Evolutionary conservation across 1,140 invertebrate genomes (phyloP), one percentile per base, ranked within the genome.

Genomic region (Dreissena polymorpha): DNA sequence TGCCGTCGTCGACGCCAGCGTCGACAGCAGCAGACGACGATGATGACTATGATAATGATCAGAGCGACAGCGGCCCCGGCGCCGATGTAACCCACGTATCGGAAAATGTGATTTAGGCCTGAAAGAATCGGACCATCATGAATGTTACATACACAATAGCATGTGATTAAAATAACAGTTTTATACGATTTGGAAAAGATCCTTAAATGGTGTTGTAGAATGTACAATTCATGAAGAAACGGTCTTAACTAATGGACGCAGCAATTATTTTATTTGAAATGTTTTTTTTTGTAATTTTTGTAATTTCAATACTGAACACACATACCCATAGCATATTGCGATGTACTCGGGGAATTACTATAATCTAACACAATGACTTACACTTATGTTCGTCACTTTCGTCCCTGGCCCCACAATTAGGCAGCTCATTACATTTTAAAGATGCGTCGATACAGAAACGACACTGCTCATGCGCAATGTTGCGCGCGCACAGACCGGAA

Each of bases 391-490:
- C 88, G 82, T 89, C 88, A 72, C 88, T 89, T 74, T 89, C 72
- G 85, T 89, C 88, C 39, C 57, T 77, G 14, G 77, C 84, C n/a
- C 90, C 90, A 83, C 90, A 91, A 84, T 91, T 90, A 0, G 84
- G 80, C 49, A 91, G 71, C 25, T 85, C 83, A 82, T 91, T 88
- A 69, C 90, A 91, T 50, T 85, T 82, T 63, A 89, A 72, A 39
- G 80, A 70, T 10, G 86, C 55, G 69, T 86, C 67, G 39, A 91
- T 91, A 82, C 90, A 91, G 83, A 68, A 83, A 55, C 74, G 73
- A 72, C 80, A 83, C 74, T 68, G 80, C 49, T 75, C 63, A 16
- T 74, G 64, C 68, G 50, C 60, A 74, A 68, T 16, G 12, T 53
- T 29, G 18, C 63, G 50, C 27, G 67, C 60, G 74, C 71, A 68